Evolutionary conservation across 37 sponge, comb jelly and placozoan genomes (phyloP).

Genomic region (Tethya wilhelma): DNA sequence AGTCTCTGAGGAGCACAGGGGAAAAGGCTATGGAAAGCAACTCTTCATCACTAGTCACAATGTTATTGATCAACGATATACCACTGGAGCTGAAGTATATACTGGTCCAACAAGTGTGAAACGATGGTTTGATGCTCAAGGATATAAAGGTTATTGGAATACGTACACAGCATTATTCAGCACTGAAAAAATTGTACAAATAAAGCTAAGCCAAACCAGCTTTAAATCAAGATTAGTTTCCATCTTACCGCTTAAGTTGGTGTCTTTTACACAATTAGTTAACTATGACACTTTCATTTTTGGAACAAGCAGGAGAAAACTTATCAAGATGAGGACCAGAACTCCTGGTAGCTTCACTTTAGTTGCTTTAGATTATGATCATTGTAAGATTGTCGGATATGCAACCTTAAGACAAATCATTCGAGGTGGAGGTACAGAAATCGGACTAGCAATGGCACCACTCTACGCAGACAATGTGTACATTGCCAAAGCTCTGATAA

Average conservation of each 20-base stretch:
- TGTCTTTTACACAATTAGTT: neutral
- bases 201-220: too few species aligned
- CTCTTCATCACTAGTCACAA: neutral
- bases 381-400: neutral
- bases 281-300: too few species aligned
- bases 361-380: neutral
- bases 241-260: too few species aligned
- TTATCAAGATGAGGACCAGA: neutral
- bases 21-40: neutral
- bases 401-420: neutral
- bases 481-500: too few species aligned
- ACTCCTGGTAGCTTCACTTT: neutral
- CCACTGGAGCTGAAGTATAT: neutral
- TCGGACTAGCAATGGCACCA: conserved; percentile 10
- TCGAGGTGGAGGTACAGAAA: too few species aligned
- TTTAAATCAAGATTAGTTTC: too few species aligned
- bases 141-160: conserved; percentile 9
- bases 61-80: neutral
- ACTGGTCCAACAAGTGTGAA: too few species aligned
- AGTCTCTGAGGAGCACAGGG: neutral
- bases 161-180: conserved; percentile 2
- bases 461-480: neutral
- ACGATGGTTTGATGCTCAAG: neutral
- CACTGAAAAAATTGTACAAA: neutral
- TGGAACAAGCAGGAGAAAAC: neutral